Percentiles rank a stretch among this genome's conserved stretches.
phyloP scores from a whole-genome alignment of 2,888 invertebrate species.

The Sipha maydis region DNA sequence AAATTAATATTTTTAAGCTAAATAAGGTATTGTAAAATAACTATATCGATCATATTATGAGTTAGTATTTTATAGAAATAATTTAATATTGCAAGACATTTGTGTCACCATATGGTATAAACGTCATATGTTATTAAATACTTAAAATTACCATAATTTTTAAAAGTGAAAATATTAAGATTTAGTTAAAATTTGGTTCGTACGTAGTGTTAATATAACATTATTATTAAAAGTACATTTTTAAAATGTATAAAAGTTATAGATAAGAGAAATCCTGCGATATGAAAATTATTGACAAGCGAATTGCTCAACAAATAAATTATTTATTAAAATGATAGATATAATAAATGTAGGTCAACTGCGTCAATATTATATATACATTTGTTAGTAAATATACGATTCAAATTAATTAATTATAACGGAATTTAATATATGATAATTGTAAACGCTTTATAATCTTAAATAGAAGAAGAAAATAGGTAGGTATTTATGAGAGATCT shows the following conservation, averaged over 20 bases:
- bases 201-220: too few species aligned
- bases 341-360: background rate
- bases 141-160: too few species aligned
- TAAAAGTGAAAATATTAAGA: background rate
- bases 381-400: background rate
- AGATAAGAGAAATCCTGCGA: background rate
- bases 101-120: background rate
- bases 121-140: too few species aligned
- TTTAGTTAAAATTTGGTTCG: background rate
- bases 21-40: constrained; percentile 44
- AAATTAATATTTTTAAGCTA: constrained; percentile 32
- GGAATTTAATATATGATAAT: background rate
- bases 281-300: background rate
- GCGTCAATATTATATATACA: background rate
- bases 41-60: background rate
- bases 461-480: background rate
- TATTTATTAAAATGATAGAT: too few species aligned
- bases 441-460: background rate
- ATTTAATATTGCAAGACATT: background rate
- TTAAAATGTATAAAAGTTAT: background rate
- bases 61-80: background rate
- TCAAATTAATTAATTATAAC: background rate
- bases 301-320: background rate
- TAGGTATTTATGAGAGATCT: too few species aligned
- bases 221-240: too few species aligned